A percentile compares a stretch with the other conserved stretches of the same genome.
phyloP scores from a whole-genome alignment of 1,140 invertebrate genomes.

The Ceratina japonica region DNA sequence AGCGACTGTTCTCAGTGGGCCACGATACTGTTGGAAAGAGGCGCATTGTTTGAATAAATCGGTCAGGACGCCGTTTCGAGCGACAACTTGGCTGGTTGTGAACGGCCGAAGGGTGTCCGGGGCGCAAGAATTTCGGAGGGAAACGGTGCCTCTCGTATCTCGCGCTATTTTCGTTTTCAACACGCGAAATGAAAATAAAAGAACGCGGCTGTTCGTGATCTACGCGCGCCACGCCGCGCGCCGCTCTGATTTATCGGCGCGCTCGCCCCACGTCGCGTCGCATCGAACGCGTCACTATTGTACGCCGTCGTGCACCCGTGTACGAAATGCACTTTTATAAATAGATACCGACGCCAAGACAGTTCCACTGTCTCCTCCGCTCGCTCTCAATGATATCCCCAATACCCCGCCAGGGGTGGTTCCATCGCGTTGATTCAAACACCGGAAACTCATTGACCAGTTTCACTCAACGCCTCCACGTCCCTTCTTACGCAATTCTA shows the following conservation, averaged over 20 bases:
- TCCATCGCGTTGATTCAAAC: neutral
- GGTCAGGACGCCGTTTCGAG: slow-evolving; percentile 20
- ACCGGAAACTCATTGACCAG: neutral
- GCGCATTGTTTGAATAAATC: slow-evolving; percentile 32
- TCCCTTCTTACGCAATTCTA: too few relatives aligned
- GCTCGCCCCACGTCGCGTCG: slow-evolving; percentile 29
- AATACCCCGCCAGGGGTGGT: too few relatives aligned
- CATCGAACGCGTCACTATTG: slow-evolving; percentile 67
- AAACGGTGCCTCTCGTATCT: slow-evolving; percentile 33
- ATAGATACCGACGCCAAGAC: slow-evolving; percentile 49
- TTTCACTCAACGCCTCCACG: too few relatives aligned
- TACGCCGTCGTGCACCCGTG: slow-evolving; percentile 47
- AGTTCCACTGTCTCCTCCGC: too few relatives aligned
- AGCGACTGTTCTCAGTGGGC: too few relatives aligned
- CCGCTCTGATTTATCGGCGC: slow-evolving; percentile 65
- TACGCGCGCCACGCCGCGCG: slow-evolving; percentile 37
- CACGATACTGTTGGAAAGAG: neutral
- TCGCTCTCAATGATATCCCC: too few relatives aligned
- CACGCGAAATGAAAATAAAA: slow-evolving; percentile 62
- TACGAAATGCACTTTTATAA: slow-evolving; percentile 59
- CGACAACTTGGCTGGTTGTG: neutral
- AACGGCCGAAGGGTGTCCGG: slow-evolving; percentile 37
- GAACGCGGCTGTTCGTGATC: slow-evolving; percentile 27
- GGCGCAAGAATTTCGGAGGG: slow-evolving; percentile 36
- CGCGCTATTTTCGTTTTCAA: slow-evolving; percentile 65